These are phyloP conservation scores for Bombus pascuorum DNA, from an alignment of 1,140 invertebrate species.

Conservation along the genomic window DNA sequence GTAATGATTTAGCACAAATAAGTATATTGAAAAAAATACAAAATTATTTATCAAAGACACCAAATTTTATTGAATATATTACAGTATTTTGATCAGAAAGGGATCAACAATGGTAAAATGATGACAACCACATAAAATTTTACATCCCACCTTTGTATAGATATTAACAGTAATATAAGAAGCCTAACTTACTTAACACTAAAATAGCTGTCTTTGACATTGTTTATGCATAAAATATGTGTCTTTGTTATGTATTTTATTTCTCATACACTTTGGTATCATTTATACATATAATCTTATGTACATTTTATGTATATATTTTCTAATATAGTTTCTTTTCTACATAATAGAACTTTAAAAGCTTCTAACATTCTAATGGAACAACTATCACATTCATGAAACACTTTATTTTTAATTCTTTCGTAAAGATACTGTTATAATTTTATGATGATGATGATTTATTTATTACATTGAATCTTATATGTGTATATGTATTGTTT, in stretches of 20 bases:
- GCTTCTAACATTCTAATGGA: conserved; percentile 66
- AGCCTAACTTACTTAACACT: conserved; percentile 60
- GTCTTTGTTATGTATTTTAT: conserved; percentile 73
- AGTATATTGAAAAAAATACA: not conserved
- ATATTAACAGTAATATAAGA: conserved; percentile 75
- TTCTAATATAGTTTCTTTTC: conserved; percentile 33
- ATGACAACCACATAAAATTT: conserved; percentile 56
- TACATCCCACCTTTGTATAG: conserved; percentile 50
- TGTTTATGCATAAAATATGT: conserved; percentile 71
- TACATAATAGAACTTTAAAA: conserved; percentile 49
- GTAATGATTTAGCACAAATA: not conserved
- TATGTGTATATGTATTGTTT: conserved; percentile 5
- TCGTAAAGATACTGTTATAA: conserved; percentile 48
- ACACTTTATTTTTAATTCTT: conserved; percentile 54
- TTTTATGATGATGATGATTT: conserved; percentile 23
- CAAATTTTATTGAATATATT: conserved; percentile 74
- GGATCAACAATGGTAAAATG: conserved; percentile 54
- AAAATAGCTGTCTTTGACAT: conserved; percentile 63
- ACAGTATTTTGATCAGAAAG: conserved; percentile 60
- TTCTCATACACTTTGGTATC: conserved; percentile 78
- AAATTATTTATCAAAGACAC: conserved; percentile 68
- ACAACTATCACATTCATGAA: conserved; percentile 78
- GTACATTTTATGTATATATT: conserved; percentile 52
- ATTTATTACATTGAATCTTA: conserved; percentile 18
- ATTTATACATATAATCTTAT: conserved; percentile 69